Base-by-base conservation (phyloP, 37 sponge, comb jelly and placozoan species). In the Beroe ovata region DNA sequence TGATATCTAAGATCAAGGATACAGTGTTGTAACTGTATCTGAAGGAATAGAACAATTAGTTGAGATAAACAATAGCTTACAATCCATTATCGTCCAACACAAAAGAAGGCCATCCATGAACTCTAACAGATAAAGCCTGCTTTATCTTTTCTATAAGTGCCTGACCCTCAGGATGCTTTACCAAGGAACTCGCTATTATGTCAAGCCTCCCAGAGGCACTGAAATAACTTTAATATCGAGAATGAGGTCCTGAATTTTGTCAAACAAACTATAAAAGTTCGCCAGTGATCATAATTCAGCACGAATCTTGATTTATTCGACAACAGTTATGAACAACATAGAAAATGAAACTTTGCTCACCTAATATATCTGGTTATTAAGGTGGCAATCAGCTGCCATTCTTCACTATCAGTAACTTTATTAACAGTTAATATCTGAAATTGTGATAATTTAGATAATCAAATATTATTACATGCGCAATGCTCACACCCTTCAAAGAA, bases 111-210 rank as follows among this genome's bases (percentile, higher is more conserved):
- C 84, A 77, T 4, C 54, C 84, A 4, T 39, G 54, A 4, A 77
- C 42, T 6, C 33, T 8, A 11, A 77, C 47, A 8, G 84, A 36
- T 3, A 77, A 54, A 11, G 84, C 35, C 22, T 77, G 54, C 38
- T 77, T 39, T 39, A 77, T 77, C 22, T 39, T 42, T 3, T 77
- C 54, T 8, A 77, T 21, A 20, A 77, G 54, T 16, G 54, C 84
- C 25, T 40, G 41, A 28, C 84, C 84, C 41, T 77, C 84, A 36
- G 19, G 42, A 54, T 77, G 42, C 84, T 77, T 77, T 28, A 77
- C 84, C 54, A 77, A 23, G 28, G 84, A 77, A 16, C 36, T 77
- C 8, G 84, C 84, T 25, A 77, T 42, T 6, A 77, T 77, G 47
- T 77, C 84, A 23, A 77, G 42, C 28, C 69, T 66, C 18, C 69